Percentiles rank a stretch among this genome's conserved stretches.
These are phyloP conservation scores for Phodopus roborovskii DNA, from an alignment of 2,113 vertebrate species.

Conservation along the genomic window DNA sequence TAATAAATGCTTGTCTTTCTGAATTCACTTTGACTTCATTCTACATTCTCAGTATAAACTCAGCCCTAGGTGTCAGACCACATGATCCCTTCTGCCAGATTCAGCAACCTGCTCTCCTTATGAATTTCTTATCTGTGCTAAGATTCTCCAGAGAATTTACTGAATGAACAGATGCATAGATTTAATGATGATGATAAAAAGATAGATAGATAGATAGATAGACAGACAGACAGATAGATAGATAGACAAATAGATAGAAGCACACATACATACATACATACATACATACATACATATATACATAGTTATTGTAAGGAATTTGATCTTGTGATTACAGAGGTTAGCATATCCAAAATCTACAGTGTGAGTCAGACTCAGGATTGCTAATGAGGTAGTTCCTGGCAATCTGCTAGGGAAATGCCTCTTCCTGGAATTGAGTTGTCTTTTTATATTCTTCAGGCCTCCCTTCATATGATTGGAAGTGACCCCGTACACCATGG, in stretches of 20 bases:
- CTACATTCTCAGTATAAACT: neutral
- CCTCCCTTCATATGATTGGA: neutral
- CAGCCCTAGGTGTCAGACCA: neutral
- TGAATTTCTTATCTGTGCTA: neutral
- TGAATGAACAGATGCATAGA: neutral
- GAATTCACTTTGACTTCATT: neutral
- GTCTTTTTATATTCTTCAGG: neutral
- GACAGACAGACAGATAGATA: neutral
- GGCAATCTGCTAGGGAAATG: neutral
- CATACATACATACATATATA: neutral
- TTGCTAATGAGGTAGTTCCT: neutral
- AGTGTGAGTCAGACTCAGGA: neutral
- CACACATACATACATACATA: neutral
- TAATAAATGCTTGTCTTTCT: slow-evolving; percentile 33
- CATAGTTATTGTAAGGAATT: neutral
- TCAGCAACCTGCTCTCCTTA: neutral
- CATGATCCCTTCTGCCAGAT: neutral
- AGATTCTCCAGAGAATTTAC: neutral
- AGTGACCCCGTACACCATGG: neutral
- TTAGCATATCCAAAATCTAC: neutral
- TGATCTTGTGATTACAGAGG: neutral
- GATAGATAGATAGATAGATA: neutral
- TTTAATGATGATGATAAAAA: neutral
- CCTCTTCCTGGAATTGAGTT: neutral
- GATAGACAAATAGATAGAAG: neutral